Evolutionary conservation across 2,888 invertebrate genomes (phyloP), one percentile per base, ranked within the genome.

Genomic region (Aleiodes leptofemur): DNA sequence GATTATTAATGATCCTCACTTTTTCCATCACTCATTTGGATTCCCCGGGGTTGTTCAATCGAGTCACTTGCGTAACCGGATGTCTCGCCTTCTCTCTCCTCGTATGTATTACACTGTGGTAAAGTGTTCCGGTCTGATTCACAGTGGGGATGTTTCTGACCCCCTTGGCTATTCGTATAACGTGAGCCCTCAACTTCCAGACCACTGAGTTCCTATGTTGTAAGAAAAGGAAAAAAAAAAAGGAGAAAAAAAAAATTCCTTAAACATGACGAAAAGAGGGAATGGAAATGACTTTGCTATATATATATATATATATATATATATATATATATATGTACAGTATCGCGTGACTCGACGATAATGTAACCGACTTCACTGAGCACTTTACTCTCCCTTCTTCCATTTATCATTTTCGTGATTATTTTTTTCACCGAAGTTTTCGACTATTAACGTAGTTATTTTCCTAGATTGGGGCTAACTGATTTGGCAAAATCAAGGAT

Each of bases 11-110:
- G 43, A 43, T 3, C 66, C 71, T 23, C 8, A 75, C 75, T 75
- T 59, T 75, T 75, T 11, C 56, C 66, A 29, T 75, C 75, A 50
- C 50, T 69, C 55, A 69, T 68, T 31, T 68, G 73, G 38, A 77
- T 69, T 13, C 81, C 80, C 23, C 16, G 64, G n/a, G 84, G 82
- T 4, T 82, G 84, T 55, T 90, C 90, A 11, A 92, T 90, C 66
- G 94, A 94, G 86, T 96, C 96, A 87, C 96, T 96, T 68, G 95
- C 94, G 89, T 96, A 96, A 51, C 96, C 96, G 43, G 96, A 96
- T 72, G 96, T 96, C 85, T 96, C 95, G 16, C 86, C 88, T 69
- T 85, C 88, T 69, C 85, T 83, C 74, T 87, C 88, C 69, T 88
- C 88, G 71, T 80, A 53, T 78, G 83, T 48, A 76, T 82, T 43